Base-by-base conservation (phyloP, 2,113 vertebrate species). In the Sitta europaea region DNA sequence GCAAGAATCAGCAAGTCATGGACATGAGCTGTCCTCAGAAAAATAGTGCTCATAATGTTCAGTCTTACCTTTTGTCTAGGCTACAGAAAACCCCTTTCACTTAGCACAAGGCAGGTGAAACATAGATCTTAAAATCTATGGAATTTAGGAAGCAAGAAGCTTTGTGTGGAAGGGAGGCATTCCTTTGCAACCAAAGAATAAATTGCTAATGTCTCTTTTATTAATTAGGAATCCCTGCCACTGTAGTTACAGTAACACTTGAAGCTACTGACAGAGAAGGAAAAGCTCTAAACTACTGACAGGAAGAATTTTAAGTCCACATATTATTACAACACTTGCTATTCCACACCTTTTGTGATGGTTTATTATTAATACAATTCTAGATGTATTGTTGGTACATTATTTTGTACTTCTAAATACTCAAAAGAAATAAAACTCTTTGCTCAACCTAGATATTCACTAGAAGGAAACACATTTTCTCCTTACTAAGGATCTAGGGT, bases 301-400 rank as follows among this genome's bases (percentile, higher is more conserved):
- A 96, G 80, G 94, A 97, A 68, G 72, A 95, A 96, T 95, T 97
- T 70, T 97, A 92, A 98, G 95, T 98, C 78, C 25, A 31, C 18
- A 10, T 76, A 24, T 68, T 93, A 74, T 77, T 66, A 59, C n/a
- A 90, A 31, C 11, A 55, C 8, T 71, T 87, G 47, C 19, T 81
- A 31, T 75, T 5, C 18, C 28, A 42, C 2, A 20, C 36, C 21
- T 86, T 83, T 73, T 62, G 43, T 73, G 38, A 55, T 45, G 23
- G 18, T 12, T 92, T 38, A 57, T 57, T 50, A 77, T 62, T 54
- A 57, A 80, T 23, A 68, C 14, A 59, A 42, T n/a, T 84, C 27
- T 47, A 65, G 14, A 25, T 53, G 63, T 77, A 66, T 21, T 63
- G n/a, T 74, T 66, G 40, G 18, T 57, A 36, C 31, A 40, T 11